Percentiles rank a stretch among this genome's conserved stretches.
Evolutionary conservation across 64 coral and sea anemone genomes (phyloP).

Genomic region (Catalaphyllia jardinei): DNA sequence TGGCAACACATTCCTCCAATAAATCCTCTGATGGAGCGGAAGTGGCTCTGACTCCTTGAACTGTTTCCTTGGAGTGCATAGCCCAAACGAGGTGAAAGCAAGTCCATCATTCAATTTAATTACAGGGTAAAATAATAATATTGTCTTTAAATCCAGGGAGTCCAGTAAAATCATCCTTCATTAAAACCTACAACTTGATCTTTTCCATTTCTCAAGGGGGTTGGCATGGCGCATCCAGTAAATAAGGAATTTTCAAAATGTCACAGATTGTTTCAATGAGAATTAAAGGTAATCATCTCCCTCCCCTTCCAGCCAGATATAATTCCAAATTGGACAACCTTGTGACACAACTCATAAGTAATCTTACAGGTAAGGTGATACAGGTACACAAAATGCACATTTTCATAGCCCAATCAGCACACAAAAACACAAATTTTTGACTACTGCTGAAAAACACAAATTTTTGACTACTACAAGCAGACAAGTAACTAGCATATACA

Average conservation of each 20-base stretch:
- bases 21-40: neutral
- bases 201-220: neutral
- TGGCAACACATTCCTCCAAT: conserved; percentile 29
- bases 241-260: neutral
- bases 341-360: no score
- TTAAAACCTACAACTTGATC: neutral
- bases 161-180: neutral
- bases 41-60: conserved; percentile 26
- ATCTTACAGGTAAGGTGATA: no score
- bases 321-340: no score
- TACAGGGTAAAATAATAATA: conserved; percentile 1
- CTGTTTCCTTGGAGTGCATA: neutral
- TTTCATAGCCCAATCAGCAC: no score
- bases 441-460: no score
- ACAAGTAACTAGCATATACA: no score
- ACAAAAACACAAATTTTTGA: no score
- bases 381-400: no score
- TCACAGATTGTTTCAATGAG: neutral
- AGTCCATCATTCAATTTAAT: conserved; percentile 13
- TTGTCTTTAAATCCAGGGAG: neutral
- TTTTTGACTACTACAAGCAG: no score
- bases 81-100: conserved; percentile 12
- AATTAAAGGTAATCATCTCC: neutral
- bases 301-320: no score
- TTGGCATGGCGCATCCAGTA: neutral